A percentile compares a stretch with the other conserved stretches of the same genome.
These are phyloP conservation scores for Dascillus cervinus DNA, from an alignment of 2,888 invertebrate genomes.

Conservation along the genomic window DNA sequence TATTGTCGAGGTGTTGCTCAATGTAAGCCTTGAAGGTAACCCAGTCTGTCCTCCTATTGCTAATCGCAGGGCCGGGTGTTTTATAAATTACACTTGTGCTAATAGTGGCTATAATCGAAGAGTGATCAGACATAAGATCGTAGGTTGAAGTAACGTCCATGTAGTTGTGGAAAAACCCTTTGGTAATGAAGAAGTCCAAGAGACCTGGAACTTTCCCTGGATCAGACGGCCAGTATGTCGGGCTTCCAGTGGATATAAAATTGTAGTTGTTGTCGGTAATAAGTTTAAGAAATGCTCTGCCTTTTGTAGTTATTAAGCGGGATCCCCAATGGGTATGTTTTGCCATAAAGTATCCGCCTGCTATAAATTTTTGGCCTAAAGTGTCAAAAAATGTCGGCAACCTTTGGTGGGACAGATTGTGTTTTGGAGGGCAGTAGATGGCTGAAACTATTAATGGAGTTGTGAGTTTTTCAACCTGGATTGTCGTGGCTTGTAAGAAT, in stretches of 20 bases:
- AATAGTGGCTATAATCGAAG: constrained; percentile 2
- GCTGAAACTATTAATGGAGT: constrained; percentile 2
- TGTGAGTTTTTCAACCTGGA: constrained; percentile 2
- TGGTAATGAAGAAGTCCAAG: constrained; percentile 3
- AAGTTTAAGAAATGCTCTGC: constrained; percentile 4
- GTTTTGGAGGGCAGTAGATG: constrained; percentile 3
- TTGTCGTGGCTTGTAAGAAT: constrained; percentile 4
- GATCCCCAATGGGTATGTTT: constrained; percentile 4
- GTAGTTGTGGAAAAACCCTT: constrained; percentile 2
- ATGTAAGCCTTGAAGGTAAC: constrained; percentile 3
- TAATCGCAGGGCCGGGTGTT: constrained; percentile 1
- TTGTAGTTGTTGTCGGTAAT: constrained; percentile 2
- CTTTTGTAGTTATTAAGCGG: constrained; percentile 4
- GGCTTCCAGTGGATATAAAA: constrained; percentile 2
- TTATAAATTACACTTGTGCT: constrained; percentile 4
- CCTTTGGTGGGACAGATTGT: constrained; percentile 1
- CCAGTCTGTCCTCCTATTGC: constrained; percentile 2
- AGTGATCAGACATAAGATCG: constrained; percentile 2
- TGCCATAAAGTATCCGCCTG: constrained; percentile 4
- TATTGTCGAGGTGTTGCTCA: constrained; percentile 4
- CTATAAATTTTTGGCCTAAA: constrained; percentile 3
- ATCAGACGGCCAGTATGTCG: constrained; percentile 6
- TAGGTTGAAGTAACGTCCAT: constrained; percentile 1
- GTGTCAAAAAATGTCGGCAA: constrained; percentile 1
- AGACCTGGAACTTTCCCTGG: constrained; percentile 3